These are phyloP conservation scores for Vanessa atalanta DNA, from an alignment of 1,140 invertebrate species.

Conservation along the genomic window DNA sequence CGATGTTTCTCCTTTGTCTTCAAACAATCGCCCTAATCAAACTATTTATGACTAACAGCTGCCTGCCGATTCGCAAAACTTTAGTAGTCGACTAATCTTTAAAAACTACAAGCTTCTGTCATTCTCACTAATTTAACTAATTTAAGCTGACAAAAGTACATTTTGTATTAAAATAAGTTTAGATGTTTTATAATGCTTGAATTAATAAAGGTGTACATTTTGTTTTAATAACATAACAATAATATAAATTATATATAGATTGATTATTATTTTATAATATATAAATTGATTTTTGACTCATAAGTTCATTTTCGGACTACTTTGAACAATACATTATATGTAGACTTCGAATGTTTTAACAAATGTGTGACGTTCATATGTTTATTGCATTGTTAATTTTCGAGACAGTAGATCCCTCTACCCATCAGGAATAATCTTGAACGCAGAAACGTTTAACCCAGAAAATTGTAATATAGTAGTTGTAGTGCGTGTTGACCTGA, in stretches of 20 bases:
- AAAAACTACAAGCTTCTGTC: neutral
- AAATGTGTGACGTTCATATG: too few relatives aligned
- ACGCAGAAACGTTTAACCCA: constrained; percentile 31
- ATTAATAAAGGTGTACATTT: too few relatives aligned
- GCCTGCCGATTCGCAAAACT: neutral
- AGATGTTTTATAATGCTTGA: too few relatives aligned
- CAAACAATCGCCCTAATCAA: constrained; percentile 33
- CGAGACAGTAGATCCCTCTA: neutral
- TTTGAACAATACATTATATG: too few relatives aligned
- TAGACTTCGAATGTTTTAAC: too few relatives aligned
- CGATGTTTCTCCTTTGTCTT: constrained; percentile 57
- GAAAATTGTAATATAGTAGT: constrained; percentile 29
- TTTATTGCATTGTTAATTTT: neutral
- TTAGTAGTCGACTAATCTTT: neutral
- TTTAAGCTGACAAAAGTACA: neutral
- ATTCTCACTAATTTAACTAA: neutral
- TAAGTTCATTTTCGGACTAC: too few relatives aligned
- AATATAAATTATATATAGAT: too few relatives aligned
- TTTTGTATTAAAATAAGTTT: too few relatives aligned
- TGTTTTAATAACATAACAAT: too few relatives aligned
- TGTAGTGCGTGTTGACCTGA: constrained; percentile 29
- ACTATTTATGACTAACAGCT: constrained; percentile 8
- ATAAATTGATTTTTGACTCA: too few relatives aligned
- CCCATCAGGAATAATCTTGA: constrained; percentile 9
- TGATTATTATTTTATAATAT: too few relatives aligned